Evolutionary conservation across 2,113 vertebrate genomes (phyloP).

Genomic region (Himantopus leucocephalus): DNA sequence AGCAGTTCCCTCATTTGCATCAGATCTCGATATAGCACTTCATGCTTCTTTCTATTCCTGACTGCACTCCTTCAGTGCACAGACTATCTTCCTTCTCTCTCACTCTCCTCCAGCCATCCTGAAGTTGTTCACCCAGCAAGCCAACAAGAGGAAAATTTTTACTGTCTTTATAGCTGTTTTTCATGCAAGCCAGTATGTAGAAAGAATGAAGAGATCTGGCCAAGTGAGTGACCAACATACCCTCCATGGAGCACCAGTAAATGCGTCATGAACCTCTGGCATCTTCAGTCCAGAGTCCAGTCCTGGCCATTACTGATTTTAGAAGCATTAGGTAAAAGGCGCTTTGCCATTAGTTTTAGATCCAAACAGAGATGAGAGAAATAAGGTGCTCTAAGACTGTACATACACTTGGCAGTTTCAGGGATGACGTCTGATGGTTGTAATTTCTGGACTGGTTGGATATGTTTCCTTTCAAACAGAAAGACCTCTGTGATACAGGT

Average conservation of each 20-base stretch:
- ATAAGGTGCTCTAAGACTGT: not conserved
- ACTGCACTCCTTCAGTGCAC: not conserved
- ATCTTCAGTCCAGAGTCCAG: not conserved
- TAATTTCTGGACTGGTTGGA: not conserved
- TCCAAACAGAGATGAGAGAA: not conserved
- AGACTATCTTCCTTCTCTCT: not conserved
- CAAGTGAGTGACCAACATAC: not conserved
- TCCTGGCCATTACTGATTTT: not conserved
- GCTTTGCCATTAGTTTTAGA: not conserved
- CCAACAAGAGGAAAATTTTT: not conserved
- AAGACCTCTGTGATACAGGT: not conserved
- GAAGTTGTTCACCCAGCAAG: not conserved
- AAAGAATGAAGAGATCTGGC: not conserved
- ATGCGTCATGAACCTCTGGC: not conserved
- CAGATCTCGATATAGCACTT: not conserved
- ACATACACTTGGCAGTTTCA: not conserved
- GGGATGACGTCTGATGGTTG: not conserved
- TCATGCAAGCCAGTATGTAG: not conserved
- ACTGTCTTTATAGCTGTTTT: not conserved
- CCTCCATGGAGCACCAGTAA: not conserved
- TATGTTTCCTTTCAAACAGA: not conserved
- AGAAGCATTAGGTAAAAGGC: not conserved
- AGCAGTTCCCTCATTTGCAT: not conserved
- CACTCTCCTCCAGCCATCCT: not conserved
- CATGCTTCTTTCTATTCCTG: not conserved